Base-by-base conservation (phyloP, 1,140 invertebrate species). In the Heliconius hermathena region DNA sequence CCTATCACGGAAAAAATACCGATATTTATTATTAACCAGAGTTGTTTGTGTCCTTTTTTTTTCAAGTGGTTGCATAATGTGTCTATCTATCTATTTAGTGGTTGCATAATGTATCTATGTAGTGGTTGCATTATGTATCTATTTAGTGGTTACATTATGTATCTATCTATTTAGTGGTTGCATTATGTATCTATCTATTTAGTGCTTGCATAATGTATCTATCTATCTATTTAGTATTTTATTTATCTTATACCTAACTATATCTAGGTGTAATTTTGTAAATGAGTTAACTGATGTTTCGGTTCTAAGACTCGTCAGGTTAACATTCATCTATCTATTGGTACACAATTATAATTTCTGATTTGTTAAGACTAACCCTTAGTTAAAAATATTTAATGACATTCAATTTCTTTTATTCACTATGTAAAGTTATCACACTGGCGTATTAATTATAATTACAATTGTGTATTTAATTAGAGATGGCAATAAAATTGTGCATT, bases 381-480 rank as follows among this genome's bases (percentile, higher is more conserved):
- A 88, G 83, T 86, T 83, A 82, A 70, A 33, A 46, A 76, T 82
- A 84, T 82, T 80, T 84, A 83, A 78, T 81, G 84, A 86, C 82
- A 82, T 78, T 74, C 76, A 60, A 82, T 80, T 76, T 79, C 70
- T 83, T 85, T 82, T 82, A 82, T 82, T 81, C 78, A 77, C 79
- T 66, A 73, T 77, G 77, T 85, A 81, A 85, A 87, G 83, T 83
- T 88, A 87, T 89, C 81, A 84, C 85, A 88, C 85, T 84, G 82
- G 84, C 85, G 82, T 89, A 89, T 87, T 89, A 82, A 90, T 85
- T 89, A 88, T 87, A 90, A 92, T 90, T 93, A 91, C 86, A 92
- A 92, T 92, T 93, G 89, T 94, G 91, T 93, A 94, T 93, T 87
- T 90, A 90, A 90, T 93, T 92, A 89, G 86, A 88, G 88, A 91